These are phyloP conservation scores for Eupithecia subumbrata DNA, from an alignment of 2,888 invertebrate species.

Conservation along the genomic window DNA sequence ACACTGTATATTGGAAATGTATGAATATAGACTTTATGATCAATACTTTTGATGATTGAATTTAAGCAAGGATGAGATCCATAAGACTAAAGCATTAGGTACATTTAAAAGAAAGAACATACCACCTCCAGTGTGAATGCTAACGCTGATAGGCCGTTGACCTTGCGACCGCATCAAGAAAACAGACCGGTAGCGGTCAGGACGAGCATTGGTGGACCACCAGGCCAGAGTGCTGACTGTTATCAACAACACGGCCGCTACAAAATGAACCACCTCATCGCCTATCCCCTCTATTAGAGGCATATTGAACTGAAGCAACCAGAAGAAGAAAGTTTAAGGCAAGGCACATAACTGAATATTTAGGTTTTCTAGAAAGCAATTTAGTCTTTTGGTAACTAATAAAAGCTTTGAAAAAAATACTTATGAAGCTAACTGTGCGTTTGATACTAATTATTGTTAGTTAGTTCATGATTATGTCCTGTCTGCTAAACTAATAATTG, in stretches of 20 bases:
- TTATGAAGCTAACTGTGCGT: not conserved
- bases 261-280: slow-evolving; percentile 91
- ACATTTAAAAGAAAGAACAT: slow-evolving; percentile 1
- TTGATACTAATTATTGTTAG: too few species aligned
- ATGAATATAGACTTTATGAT: not conserved
- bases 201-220: slow-evolving; percentile 89
- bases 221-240: slow-evolving; percentile 88
- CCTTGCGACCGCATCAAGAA: slow-evolving; percentile 83
- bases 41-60: not conserved
- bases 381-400: not conserved
- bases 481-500: not conserved
- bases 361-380: not conserved
- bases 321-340: slow-evolving; percentile 8
- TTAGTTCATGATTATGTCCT: not conserved
- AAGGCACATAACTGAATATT: not conserved
- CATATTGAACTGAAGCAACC: slow-evolving; percentile 78
- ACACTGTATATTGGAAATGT: not conserved
- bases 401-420: not conserved
- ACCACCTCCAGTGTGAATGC: slow-evolving; percentile 62
- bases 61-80: not conserved
- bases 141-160: slow-evolving; percentile 71
- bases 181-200: slow-evolving; percentile 87
- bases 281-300: slow-evolving; percentile 92
- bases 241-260: slow-evolving; percentile 81
- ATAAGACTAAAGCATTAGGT: not conserved